Conservation (phyloP, 1,140 invertebrate genomes). For the Drosophila sproati region DNA sequence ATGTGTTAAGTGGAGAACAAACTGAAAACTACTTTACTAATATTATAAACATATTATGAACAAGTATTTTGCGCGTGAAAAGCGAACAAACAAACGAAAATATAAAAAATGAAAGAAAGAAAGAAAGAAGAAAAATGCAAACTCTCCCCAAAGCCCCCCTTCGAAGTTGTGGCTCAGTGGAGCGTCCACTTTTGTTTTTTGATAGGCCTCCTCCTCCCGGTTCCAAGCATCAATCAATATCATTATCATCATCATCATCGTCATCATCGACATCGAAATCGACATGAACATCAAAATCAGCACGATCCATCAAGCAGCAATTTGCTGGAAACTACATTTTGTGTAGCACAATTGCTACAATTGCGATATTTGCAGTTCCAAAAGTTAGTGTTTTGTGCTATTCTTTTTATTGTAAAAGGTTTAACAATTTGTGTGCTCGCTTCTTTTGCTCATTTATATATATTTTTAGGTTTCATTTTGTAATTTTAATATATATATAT, state of each 20-base stretch:
- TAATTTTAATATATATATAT: conserved; percentile 14
- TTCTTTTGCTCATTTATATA: conserved; percentile 50
- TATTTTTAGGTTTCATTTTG: conserved; percentile 43
- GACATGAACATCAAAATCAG: too few species aligned
- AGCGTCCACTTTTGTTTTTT: conserved; percentile 23
- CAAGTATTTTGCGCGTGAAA: conserved; percentile 53
- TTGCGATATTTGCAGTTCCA: conserved; percentile 20
- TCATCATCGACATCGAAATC: too few species aligned
- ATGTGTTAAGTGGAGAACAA: conserved; percentile 17
- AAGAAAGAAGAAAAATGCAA: too few species aligned
- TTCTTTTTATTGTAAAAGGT: conserved; percentile 40
- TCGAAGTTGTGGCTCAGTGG: conserved; percentile 46
- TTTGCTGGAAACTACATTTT: not conserved
- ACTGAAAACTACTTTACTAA: conserved; percentile 68
- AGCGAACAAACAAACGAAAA: conserved; percentile 18
- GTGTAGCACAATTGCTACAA: conserved; percentile 11
- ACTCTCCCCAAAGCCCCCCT: not conserved
- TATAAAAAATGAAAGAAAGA: not conserved
- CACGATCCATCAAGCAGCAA: too few species aligned
- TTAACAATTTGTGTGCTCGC: conserved; percentile 43
- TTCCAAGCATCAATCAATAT: conserved; percentile 5
- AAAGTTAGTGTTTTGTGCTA: conserved; percentile 59
- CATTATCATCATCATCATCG: too few species aligned
- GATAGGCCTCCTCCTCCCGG: not conserved
- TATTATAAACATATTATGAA: conserved; percentile 76